Evolutionary conservation across 2,797 vertebrate species (phyloP).

Genomic region (Enteromius trimaculatus): DNA sequence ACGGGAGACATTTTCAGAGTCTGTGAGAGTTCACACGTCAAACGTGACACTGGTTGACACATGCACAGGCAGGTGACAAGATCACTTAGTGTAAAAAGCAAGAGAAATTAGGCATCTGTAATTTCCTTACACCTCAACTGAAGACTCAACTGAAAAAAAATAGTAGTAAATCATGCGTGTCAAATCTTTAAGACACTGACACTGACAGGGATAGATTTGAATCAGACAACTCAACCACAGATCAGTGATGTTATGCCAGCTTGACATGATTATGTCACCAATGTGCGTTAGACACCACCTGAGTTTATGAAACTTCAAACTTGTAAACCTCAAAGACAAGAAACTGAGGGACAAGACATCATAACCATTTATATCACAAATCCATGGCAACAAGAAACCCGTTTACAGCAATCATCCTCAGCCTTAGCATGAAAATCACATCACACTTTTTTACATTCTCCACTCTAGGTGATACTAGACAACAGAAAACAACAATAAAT

Average conservation of each 20-base stretch:
- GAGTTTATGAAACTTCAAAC: neutral
- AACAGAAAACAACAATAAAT: neutral
- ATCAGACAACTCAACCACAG: neutral
- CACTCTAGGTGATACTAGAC: neutral
- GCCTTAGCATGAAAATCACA: neutral
- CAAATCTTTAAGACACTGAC: slow-evolving; percentile 19
- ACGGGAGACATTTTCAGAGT: neutral
- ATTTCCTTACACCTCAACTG: neutral
- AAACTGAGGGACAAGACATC: neutral
- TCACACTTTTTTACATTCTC: neutral
- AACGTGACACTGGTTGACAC: neutral
- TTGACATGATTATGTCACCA: slow-evolving; percentile 8
- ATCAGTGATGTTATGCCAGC: neutral
- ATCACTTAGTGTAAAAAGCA: slow-evolving; percentile 15
- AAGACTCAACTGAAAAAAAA: neutral
- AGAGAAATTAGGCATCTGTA: slow-evolving; percentile 12
- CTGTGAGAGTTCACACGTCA: neutral
- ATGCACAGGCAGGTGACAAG: slow-evolving; percentile 1
- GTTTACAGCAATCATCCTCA: neutral
- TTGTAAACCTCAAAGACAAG: neutral
- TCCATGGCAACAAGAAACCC: neutral
- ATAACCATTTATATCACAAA: neutral
- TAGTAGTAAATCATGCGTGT: neutral
- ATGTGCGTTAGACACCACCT: neutral
- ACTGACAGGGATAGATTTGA: slow-evolving; percentile 12